Conservation (phyloP, 2,888 invertebrate species). For the Scelioninae gen. 1 region DNA sequence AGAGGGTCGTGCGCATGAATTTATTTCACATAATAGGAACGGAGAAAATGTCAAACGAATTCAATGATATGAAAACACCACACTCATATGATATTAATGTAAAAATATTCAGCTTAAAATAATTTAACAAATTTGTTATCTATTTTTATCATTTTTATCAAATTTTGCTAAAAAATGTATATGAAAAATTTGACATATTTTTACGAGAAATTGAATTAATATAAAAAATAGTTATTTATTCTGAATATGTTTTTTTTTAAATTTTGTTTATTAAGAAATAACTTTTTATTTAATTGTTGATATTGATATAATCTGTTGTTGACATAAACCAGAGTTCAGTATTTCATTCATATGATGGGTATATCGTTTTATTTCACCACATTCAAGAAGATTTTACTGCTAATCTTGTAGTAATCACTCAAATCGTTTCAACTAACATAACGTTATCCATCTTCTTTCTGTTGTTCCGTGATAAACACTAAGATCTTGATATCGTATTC, state of each 20-base stretch:
- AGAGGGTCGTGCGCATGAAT: conserved; percentile 56
- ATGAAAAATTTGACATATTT: no score
- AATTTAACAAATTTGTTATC: not conserved
- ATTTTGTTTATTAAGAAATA: no score
- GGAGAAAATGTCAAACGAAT: conserved; percentile 13
- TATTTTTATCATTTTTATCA: no score
- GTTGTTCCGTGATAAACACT: no score
- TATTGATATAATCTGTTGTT: no score
- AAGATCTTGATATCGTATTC: conserved; percentile 22
- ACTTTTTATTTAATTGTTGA: no score
- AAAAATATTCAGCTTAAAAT: not conserved
- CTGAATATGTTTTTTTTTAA: no score
- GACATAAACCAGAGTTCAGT: not conserved
- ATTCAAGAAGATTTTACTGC: not conserved
- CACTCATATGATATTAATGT: not conserved
- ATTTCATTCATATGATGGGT: conserved; percentile 4
- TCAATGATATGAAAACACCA: conserved; percentile 23
- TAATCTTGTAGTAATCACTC: conserved; percentile 28
- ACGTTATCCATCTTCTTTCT: conserved; percentile 32
- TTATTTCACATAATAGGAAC: conserved; percentile 48
- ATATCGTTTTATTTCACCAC: conserved; percentile 3
- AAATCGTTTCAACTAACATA: conserved; percentile 8
- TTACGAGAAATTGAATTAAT: no score
- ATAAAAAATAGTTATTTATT: no score
- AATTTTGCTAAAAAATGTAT: no score